These are phyloP conservation scores for Guaruba guarouba DNA, from an alignment of 2,113 vertebrate species.

Conservation along the genomic window DNA sequence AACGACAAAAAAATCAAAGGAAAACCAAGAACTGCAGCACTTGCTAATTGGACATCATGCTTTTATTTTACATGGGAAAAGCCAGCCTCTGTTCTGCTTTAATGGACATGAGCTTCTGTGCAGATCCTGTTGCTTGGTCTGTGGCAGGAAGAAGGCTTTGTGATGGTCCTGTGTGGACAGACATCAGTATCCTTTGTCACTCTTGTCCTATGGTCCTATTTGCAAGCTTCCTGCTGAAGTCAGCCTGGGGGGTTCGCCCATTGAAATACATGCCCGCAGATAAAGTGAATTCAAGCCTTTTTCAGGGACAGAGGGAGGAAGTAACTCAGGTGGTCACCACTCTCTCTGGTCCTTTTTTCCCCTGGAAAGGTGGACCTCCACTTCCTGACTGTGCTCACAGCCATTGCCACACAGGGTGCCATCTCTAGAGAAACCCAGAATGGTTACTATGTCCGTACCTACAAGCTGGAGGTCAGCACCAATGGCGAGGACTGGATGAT, in stretches of 20 bases:
- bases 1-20: background rate
- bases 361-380: constrained; percentile 89
- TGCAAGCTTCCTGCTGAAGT: background rate
- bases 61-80: constrained; percentile 27
- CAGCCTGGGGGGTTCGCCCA: background rate
- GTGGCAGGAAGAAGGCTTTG: background rate
- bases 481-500: constrained; percentile 99
- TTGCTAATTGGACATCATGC: constrained; percentile 28
- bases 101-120: background rate
- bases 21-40: background rate
- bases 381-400: constrained; percentile 90
- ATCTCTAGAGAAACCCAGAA: constrained; percentile 92
- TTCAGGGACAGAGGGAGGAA: background rate
- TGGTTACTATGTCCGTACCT: constrained; percentile 91
- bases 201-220: background rate
- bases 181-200: background rate
- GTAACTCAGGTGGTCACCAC: background rate
- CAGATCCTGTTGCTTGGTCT: background rate
- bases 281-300: background rate
- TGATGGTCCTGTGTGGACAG: background rate
- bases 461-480: constrained; percentile 97
- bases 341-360: background rate
- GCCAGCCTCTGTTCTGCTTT: background rate
- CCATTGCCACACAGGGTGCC: constrained; percentile 94
- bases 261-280: background rate